A percentile compares a stretch with the other conserved stretches of the same genome.
These are phyloP conservation scores for Megaceryle maxima DNA, from an alignment of 2,113 vertebrate genomes.

Conservation along the genomic window DNA sequence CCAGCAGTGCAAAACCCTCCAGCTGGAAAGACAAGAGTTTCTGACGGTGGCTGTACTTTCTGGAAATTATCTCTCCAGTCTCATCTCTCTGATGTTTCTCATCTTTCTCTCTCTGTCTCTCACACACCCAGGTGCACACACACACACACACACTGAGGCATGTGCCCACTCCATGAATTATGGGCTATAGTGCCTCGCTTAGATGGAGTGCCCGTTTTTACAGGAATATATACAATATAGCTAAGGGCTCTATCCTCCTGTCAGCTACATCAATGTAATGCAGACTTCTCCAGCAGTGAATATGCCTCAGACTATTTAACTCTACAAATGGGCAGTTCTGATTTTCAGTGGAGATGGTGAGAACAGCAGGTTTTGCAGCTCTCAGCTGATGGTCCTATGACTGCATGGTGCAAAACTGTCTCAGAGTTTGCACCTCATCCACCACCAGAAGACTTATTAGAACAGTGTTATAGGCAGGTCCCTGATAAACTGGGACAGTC, in stretches of 20 bases:
- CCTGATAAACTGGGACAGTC: not conserved
- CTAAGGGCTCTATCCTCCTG: not conserved
- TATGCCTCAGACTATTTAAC: not conserved
- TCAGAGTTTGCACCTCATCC: not conserved
- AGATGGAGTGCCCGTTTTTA: not conserved
- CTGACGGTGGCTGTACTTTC: slow-evolving; percentile 1
- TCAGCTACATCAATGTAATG: not conserved
- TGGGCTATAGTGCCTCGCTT: not conserved
- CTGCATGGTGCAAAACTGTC: not conserved
- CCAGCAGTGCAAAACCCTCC: slow-evolving; percentile 2
- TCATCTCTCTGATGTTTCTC: slow-evolving; percentile 25
- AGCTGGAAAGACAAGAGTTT: slow-evolving; percentile 37
- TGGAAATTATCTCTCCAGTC: slow-evolving; percentile 19
- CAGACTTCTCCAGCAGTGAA: not conserved
- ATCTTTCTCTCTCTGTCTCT: not conserved
- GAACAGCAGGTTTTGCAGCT: not conserved
- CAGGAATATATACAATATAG: not conserved
- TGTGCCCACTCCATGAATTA: not conserved
- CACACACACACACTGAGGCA: not conserved
- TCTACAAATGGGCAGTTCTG: not conserved
- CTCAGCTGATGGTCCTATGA: not conserved
- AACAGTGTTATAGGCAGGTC: not conserved
- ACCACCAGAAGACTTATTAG: not conserved
- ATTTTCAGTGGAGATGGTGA: not conserved
- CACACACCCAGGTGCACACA: not conserved